A percentile compares a stretch with the other conserved stretches of the same genome.
Conservation (phyloP, 2,113 vertebrate species). For the Baryphthengus martii region DNA sequence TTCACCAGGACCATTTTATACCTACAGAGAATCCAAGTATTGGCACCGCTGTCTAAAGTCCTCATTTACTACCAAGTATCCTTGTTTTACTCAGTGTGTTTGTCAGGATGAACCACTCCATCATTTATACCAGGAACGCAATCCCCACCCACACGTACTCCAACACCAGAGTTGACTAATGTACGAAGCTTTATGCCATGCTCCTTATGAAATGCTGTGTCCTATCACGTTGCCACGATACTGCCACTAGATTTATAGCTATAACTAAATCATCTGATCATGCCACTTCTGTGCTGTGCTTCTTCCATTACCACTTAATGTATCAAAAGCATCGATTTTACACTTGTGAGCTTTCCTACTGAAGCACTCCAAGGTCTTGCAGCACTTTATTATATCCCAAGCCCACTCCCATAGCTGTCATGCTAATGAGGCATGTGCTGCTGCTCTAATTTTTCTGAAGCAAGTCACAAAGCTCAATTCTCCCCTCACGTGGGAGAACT, state of each 20-base stretch:
- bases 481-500: conserved; percentile 32
- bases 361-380: conserved; percentile 31
- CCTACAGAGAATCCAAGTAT: not conserved
- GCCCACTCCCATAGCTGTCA: conserved; percentile 37
- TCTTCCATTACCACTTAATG: conserved; percentile 57
- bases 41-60: not conserved
- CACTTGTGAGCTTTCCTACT: not conserved
- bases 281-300: conserved; percentile 47
- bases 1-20: not conserved
- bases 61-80: not conserved
- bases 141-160: not conserved
- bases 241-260: conserved; percentile 54
- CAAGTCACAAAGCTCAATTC: conserved; percentile 32
- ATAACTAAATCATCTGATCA: conserved; percentile 61
- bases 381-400: conserved; percentile 30
- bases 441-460: conserved; percentile 39
- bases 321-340: conserved; percentile 65
- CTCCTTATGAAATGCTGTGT: conserved; percentile 27
- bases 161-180: conserved; percentile 5
- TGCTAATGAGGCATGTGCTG: conserved; percentile 46
- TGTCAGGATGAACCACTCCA: not conserved
- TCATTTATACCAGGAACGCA: not conserved
- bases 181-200: not conserved
- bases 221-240: conserved; percentile 29
- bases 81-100: not conserved